These are phyloP conservation scores for Orchestia grillus DNA, from an alignment of 1,140 invertebrate genomes.

Conservation along the genomic window DNA sequence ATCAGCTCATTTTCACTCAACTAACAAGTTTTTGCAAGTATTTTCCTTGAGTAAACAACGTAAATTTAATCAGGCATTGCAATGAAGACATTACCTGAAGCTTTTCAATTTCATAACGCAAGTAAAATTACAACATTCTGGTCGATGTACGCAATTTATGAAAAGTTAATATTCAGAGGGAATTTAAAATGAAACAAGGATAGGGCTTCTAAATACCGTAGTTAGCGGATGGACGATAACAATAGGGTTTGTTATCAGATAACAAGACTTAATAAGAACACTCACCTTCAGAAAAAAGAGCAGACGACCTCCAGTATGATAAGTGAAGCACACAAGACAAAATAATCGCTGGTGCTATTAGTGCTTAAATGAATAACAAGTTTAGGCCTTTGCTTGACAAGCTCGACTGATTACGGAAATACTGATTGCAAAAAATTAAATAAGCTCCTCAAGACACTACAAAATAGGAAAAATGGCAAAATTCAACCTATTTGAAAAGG, in stretches of 20 bases:
- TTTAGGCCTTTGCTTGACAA: not conserved
- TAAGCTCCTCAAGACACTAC: not conserved
- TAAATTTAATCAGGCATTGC: no score
- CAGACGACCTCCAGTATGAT: not conserved
- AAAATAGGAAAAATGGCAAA: not conserved
- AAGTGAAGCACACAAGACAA: not conserved
- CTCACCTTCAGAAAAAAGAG: not conserved
- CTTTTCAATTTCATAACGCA: not conserved
- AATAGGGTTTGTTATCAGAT: not conserved
- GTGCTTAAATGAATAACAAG: no score
- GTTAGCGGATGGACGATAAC: not conserved
- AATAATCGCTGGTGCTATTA: no score
- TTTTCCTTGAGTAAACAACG: no score
- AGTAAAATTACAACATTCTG: not conserved
- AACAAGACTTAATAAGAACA: not conserved
- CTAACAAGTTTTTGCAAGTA: no score
- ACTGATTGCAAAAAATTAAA: not conserved
- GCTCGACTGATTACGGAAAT: not conserved
- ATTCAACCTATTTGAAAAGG: not conserved
- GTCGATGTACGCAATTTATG: not conserved
- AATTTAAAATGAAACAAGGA: not conserved
- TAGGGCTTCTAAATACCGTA: not conserved
- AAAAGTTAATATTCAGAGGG: not conserved
- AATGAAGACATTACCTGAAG: no score
- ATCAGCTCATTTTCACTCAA: no score